Percentiles rank a stretch among this genome's conserved stretches.
These are phyloP conservation scores for Cryptocheilus praepositus DNA, from an alignment of 2,888 invertebrate species.

Conservation along the genomic window DNA sequence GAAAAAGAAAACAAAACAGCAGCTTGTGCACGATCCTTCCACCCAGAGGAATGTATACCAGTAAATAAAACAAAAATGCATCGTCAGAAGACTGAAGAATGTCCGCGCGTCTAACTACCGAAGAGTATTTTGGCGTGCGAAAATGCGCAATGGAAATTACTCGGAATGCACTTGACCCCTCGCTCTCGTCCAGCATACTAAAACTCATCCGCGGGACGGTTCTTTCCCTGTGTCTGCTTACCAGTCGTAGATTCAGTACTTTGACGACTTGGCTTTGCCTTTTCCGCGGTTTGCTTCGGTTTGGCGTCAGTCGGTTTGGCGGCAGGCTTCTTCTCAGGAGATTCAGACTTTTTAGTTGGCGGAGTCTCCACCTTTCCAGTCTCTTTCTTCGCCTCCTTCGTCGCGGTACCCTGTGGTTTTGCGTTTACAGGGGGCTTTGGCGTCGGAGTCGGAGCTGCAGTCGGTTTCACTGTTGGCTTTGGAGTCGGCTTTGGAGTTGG, in stretches of 20 bases:
- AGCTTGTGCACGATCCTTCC: too few species aligned
- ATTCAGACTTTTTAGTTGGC: too few species aligned
- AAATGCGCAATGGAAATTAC: too few species aligned
- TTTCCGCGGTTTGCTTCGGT: not conserved
- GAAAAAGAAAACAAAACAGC: too few species aligned
- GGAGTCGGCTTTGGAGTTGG: conserved; percentile 24
- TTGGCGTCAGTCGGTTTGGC: not conserved
- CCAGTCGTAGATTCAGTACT: conserved; percentile 18
- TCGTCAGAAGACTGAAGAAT: too few species aligned
- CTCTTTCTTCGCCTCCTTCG: conserved; percentile 42
- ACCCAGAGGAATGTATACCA: too few species aligned
- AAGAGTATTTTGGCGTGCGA: too few species aligned
- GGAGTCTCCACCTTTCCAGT: conserved; percentile 3
- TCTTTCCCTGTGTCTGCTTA: conserved; percentile 21
- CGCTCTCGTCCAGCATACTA: conserved; percentile 12
- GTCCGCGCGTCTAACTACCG: too few species aligned
- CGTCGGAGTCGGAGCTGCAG: conserved; percentile 27
- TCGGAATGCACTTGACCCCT: not conserved
- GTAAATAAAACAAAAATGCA: too few species aligned
- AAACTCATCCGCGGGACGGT: conserved; percentile 19
- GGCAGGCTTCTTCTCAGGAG: too few species aligned
- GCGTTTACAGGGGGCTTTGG: conserved; percentile 41
- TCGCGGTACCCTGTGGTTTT: conserved; percentile 12
- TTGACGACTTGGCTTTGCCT: not conserved
- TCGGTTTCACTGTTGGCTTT: conserved; percentile 20